Conservation (phyloP, 2,113 vertebrate species). For the Python bivittatus region DNA sequence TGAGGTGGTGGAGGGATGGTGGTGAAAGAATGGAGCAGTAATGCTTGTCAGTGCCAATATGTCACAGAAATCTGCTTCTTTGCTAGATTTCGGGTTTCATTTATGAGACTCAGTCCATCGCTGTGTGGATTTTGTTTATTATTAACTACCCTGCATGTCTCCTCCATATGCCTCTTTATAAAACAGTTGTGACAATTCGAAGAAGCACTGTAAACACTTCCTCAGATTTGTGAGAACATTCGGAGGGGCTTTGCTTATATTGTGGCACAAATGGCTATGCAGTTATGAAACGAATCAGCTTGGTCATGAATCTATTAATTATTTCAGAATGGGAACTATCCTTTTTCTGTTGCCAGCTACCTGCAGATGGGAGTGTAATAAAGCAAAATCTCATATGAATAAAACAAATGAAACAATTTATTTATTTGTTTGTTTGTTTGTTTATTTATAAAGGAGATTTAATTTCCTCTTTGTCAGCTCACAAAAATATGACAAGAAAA, state of each 20-base stretch:
- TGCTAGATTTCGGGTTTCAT: not conserved
- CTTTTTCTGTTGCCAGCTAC: not conserved
- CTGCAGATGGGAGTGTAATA: not conserved
- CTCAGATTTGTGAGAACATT: constrained; percentile 1
- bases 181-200: not conserved
- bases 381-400: not conserved
- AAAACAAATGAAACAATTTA: not conserved
- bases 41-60: not conserved
- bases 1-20: not conserved
- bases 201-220: not conserved
- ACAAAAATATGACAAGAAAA: constrained; percentile 20
- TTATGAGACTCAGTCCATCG: not conserved
- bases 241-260: not conserved
- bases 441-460: not conserved
- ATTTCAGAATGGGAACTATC: constrained; percentile 2
- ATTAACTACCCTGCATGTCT: not conserved
- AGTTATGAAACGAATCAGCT: not conserved
- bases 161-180: constrained; percentile 9
- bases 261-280: not conserved
- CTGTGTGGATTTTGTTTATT: not conserved
- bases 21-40: not conserved
- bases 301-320: not conserved
- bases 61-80: not conserved
- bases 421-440: not conserved
- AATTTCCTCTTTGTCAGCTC: not conserved